Percentiles rank a stretch among this genome's conserved stretches.
These are phyloP conservation scores for Discoglossus pictus DNA, from an alignment of 2,797 vertebrate species.

Conservation along the genomic window DNA sequence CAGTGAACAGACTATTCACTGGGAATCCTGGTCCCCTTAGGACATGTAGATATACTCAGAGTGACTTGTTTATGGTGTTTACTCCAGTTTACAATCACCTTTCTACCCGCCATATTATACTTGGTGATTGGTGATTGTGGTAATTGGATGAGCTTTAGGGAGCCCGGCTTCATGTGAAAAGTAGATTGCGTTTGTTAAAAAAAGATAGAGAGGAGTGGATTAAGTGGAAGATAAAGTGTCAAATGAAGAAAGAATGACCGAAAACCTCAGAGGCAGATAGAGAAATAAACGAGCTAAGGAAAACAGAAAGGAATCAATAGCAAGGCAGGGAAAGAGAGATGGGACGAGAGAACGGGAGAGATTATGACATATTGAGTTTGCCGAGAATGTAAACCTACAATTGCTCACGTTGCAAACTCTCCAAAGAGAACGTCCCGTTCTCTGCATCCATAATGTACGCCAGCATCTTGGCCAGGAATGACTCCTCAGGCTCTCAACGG, in stretches of 20 bases:
- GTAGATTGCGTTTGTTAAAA: too few relatives aligned
- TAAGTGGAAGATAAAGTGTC: conserved; percentile 4
- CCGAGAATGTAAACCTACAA: conserved; percentile 25
- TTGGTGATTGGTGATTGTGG: too few relatives aligned
- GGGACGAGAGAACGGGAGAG: conserved; percentile 20
- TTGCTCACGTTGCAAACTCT: conserved; percentile 17
- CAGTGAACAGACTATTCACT: too few relatives aligned
- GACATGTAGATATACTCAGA: too few relatives aligned
- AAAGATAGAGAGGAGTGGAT: too few relatives aligned
- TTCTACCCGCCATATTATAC: too few relatives aligned
- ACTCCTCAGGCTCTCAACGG: background rate
- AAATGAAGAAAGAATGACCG: background rate
- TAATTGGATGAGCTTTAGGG: too few relatives aligned
- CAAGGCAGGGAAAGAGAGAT: conserved; percentile 16
- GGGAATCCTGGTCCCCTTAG: too few relatives aligned
- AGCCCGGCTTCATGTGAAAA: too few relatives aligned
- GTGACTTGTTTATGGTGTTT: too few relatives aligned
- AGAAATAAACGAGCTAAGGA: conserved; percentile 25
- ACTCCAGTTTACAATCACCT: too few relatives aligned
- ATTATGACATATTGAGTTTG: conserved; percentile 40
- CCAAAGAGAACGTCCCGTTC: conserved; percentile 1
- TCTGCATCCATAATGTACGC: background rate
- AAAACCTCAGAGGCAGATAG: conserved; percentile 7
- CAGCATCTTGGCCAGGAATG: background rate
- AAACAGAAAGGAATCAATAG: conserved; percentile 30